These are phyloP conservation scores for Diplodus puntazzo DNA, from an alignment of 2,797 vertebrate species.

Conservation along the genomic window DNA sequence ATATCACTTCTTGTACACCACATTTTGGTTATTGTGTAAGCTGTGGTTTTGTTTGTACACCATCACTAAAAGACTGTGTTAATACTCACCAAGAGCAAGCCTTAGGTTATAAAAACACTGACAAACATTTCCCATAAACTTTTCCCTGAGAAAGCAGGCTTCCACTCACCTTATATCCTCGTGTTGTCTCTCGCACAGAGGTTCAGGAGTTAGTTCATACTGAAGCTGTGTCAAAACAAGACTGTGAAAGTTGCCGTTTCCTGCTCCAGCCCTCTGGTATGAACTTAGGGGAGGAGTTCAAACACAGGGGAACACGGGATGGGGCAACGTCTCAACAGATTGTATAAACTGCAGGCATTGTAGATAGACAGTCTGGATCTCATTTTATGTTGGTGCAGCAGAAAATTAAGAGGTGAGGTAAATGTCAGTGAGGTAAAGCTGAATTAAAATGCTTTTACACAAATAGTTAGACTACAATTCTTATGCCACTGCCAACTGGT, in stretches of 20 bases:
- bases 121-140: not conserved
- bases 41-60: not conserved
- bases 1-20: not conserved
- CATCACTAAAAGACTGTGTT: not conserved
- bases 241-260: not conserved
- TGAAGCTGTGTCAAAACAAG: not conserved
- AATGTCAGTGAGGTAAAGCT: no score
- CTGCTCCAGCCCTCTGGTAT: rapidly evolving
- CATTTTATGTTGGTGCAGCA: not conserved
- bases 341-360: not conserved
- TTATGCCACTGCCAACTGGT: no score
- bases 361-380: not conserved
- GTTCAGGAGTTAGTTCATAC: not conserved
- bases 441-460: no score
- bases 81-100: not conserved
- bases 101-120: not conserved
- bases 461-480: no score
- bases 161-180: conserved; percentile 31
- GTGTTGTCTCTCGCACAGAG: not conserved
- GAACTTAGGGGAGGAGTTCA: conserved; percentile 1
- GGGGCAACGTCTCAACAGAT: no score
- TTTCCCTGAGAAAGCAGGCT: not conserved
- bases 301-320: rapidly evolving
- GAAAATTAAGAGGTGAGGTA: no score
- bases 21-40: not conserved